Base-by-base conservation (phyloP, 2,113 vertebrate genomes). In the Amia ocellicauda region DNA sequence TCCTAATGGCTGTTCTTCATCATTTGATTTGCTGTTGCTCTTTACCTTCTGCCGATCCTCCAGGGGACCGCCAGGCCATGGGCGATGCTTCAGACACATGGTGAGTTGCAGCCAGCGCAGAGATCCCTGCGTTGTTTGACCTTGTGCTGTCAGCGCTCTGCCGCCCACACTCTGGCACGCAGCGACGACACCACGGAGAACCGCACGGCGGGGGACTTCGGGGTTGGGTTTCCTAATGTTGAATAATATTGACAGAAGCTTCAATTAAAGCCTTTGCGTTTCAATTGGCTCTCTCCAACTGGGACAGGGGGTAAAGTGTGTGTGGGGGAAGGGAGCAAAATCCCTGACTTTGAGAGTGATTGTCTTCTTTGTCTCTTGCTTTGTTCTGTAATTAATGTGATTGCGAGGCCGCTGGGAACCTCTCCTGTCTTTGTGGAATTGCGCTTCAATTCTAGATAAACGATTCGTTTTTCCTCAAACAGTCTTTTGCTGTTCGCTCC, bases 21-120 rank as follows among this genome's bases (percentile, higher is more conserved):
- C 56, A 50, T 49, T 52, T 28, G 54, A 31, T 57, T 55, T 40
- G 55, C 28, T 59, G 7, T 50, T 45, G 45, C 16, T 10, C 56
- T 51, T 16, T n/a, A 16, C 55, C 17, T 56, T 36, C 23, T 22
- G 23, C 7, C 0, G 23, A n/a, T 29, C 9, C 19, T 3, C 41
- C 36, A 41, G 58, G 40, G 8, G n/a, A n/a, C n/a, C n/a, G n/a
- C n/a, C n/a, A n/a, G n/a, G n/a, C n/a, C n/a, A n/a, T 49, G 20
- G 22, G 5, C 19, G 22, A 45, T 19, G 17, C 22, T 58, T 17
- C 20, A 31, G n/a, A 40, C 36, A 22, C 13, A 3, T 2, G n/a
- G 31, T 41, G 56, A 7, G 23, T 9, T 17, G 9, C 23, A 47
- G 19, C 16, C 7, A 41, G 20, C 20, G n/a, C 1, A 9, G 56